phyloP scores from a whole-genome alignment of 2,113 vertebrate genomes.

The Passerina amoena region DNA sequence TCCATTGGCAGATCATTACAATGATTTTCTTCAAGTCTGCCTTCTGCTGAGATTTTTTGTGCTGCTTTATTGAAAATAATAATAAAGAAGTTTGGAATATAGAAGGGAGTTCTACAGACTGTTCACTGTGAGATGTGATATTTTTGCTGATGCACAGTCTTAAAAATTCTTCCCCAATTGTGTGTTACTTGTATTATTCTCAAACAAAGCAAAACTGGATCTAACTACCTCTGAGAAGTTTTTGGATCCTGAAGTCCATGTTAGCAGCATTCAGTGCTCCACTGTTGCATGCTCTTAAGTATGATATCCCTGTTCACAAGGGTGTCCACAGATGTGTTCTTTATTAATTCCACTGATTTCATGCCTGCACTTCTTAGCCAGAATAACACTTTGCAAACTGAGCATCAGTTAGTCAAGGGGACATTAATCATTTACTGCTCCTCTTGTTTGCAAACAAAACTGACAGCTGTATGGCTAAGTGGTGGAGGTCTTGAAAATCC shows the following conservation, averaged over 20 bases:
- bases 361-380: background rate
- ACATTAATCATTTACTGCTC: background rate
- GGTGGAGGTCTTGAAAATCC: background rate
- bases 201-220: background rate
- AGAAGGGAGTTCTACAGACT: background rate
- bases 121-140: background rate
- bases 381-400: background rate
- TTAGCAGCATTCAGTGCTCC: background rate
- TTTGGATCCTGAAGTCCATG: background rate
- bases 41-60: background rate
- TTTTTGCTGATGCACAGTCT: background rate
- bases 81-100: background rate
- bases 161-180: background rate
- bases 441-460: background rate
- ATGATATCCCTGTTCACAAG: background rate
- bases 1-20: background rate
- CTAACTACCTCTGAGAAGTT: background rate
- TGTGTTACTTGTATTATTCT: background rate
- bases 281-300: background rate
- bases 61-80: background rate
- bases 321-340: background rate
- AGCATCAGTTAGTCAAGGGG: background rate
- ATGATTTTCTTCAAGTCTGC: background rate
- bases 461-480: background rate
- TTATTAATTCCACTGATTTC: background rate